Conservation (phyloP, 2,888 invertebrate species). For the Drosophila birchii region DNA sequence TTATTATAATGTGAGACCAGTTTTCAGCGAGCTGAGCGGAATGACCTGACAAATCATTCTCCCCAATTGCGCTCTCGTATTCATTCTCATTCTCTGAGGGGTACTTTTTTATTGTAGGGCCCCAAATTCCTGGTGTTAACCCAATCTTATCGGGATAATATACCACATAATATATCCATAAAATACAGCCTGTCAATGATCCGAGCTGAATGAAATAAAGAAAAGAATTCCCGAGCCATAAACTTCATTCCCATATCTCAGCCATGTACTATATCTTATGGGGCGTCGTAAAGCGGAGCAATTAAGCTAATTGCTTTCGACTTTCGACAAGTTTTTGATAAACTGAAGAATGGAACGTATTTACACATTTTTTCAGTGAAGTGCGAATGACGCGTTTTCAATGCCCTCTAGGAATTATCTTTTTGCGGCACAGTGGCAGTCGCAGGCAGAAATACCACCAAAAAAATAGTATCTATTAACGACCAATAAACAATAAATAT, state of each 20-base stretch:
- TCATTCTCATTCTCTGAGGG: not conserved
- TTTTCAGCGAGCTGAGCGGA: conserved; percentile 3
- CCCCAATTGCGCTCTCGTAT: not conserved
- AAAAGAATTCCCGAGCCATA: conserved; percentile 12
- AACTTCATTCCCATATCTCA: conserved; percentile 22
- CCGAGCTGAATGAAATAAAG: conserved; percentile 22
- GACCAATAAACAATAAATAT: conserved; percentile 1
- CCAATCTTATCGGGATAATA: conserved; percentile 26
- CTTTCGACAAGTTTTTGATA: conserved; percentile 35
- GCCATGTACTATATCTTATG: conserved; percentile 18
- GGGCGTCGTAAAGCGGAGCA: conserved; percentile 23
- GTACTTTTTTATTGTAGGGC: not conserved
- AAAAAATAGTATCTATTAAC: conserved; percentile 1
- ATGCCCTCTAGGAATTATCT: not conserved
- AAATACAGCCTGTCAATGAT: conserved; percentile 30
- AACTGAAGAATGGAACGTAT: conserved; percentile 12
- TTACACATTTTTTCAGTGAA: no score
- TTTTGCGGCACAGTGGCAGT: conserved; percentile 1
- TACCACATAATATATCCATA: conserved; percentile 19
- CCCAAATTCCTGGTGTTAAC: conserved; percentile 4
- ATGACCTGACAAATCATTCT: conserved; percentile 13
- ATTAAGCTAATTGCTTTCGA: conserved; percentile 30
- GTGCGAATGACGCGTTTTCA: conserved; percentile 16
- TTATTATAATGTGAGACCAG: conserved; percentile 7
- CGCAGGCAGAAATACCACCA: not conserved